These are phyloP conservation scores for Fopius arisanus DNA, from an alignment of 1,140 invertebrate species.

Conservation along the genomic window DNA sequence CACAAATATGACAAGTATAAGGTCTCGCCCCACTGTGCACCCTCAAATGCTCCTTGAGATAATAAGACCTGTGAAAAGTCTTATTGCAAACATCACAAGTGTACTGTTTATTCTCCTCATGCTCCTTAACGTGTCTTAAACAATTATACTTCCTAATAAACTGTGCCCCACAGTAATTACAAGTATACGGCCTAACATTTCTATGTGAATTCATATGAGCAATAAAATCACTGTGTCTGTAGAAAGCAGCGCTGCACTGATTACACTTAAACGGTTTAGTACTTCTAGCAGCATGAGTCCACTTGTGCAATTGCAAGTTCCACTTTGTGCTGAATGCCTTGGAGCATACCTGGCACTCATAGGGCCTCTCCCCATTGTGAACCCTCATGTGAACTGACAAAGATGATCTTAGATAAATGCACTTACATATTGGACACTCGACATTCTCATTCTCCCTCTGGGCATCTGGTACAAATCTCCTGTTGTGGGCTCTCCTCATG, in stretches of 20 bases:
- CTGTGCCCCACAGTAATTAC: slow-evolving; percentile 91
- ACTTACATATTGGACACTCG: slow-evolving; percentile 81
- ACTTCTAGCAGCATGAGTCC: slow-evolving; percentile 85
- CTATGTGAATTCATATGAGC: slow-evolving; percentile 86
- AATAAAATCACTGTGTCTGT: slow-evolving; percentile 79
- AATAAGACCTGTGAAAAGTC: slow-evolving; percentile 86
- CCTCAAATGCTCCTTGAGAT: slow-evolving; percentile 85
- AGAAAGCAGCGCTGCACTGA: slow-evolving; percentile 83
- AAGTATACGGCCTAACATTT: slow-evolving; percentile 83
- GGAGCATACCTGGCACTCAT: slow-evolving; percentile 82
- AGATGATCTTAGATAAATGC: slow-evolving; percentile 79
- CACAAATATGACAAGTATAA: slow-evolving; percentile 85
- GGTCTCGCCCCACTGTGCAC: slow-evolving; percentile 85
- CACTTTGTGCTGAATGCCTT: slow-evolving; percentile 88
- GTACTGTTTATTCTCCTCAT: slow-evolving; percentile 88
- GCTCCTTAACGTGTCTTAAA: slow-evolving; percentile 87
- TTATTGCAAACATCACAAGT: slow-evolving; percentile 89
- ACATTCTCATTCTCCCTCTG: slow-evolving; percentile 74
- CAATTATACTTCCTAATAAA: slow-evolving; percentile 94
- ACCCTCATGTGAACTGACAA: slow-evolving; percentile 82
- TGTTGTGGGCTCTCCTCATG: slow-evolving; percentile 81
- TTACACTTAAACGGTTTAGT: slow-evolving; percentile 87
- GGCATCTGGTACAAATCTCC: slow-evolving; percentile 73
- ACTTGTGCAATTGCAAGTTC: slow-evolving; percentile 87
- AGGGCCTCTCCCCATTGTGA: slow-evolving; percentile 78